Conservation (phyloP, 1,140 invertebrate species). For the Apis dorsata region DNA sequence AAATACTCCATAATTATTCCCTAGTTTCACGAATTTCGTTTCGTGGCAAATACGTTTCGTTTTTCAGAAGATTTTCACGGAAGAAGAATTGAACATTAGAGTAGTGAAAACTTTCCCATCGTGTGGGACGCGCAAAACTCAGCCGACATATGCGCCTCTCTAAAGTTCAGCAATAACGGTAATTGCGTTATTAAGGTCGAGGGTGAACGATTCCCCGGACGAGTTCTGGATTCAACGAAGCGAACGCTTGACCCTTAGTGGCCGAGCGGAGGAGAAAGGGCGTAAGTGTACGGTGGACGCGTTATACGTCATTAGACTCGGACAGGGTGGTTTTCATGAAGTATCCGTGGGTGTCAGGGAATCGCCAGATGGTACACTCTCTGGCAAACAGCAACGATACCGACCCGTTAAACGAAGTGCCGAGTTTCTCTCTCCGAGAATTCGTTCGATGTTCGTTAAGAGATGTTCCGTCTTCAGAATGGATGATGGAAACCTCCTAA, state of each 20-base stretch:
- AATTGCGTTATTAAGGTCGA: slow-evolving; percentile 73
- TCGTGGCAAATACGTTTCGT: too few species aligned
- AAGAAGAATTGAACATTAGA: too few species aligned
- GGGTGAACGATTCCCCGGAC: slow-evolving; percentile 51
- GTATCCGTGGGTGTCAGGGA: slow-evolving; percentile 69
- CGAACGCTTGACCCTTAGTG: slow-evolving; percentile 69
- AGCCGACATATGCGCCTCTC: slow-evolving; percentile 56
- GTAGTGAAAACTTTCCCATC: not conserved
- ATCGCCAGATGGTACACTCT: slow-evolving; percentile 70
- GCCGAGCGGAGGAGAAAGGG: slow-evolving; percentile 47
- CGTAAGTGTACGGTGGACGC: slow-evolving; percentile 53
- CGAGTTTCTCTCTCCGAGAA: slow-evolving; percentile 23
- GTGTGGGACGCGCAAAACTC: too few species aligned
- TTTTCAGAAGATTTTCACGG: not conserved
- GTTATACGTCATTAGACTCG: slow-evolving; percentile 75
- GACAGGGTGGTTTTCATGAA: slow-evolving; percentile 57
- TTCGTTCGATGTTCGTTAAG: slow-evolving; percentile 13
- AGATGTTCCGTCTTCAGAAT: not conserved
- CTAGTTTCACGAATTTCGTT: too few species aligned
- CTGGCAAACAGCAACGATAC: slow-evolving; percentile 59
- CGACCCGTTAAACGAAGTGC: slow-evolving; percentile 46
- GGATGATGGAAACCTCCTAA: not conserved
- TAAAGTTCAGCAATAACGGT: slow-evolving; percentile 70
- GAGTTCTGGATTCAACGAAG: slow-evolving; percentile 57
- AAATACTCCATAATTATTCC: too few species aligned